phyloP scores from a whole-genome alignment of 1,140 invertebrate genomes.

The Drosophila hydei region DNA sequence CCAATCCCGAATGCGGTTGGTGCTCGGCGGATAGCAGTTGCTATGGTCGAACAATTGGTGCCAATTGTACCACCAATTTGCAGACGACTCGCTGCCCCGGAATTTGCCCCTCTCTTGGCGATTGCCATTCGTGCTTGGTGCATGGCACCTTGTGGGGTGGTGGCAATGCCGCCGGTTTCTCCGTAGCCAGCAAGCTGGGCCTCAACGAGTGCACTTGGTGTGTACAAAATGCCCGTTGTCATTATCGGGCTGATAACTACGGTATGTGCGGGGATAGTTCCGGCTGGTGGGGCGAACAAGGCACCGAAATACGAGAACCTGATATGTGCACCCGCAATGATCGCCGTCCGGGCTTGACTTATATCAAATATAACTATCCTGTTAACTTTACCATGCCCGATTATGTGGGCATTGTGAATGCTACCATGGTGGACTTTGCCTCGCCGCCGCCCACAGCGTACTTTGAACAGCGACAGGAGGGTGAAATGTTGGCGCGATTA shows the following conservation, averaged over 20 bases:
- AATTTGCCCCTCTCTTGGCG: conserved; percentile 92
- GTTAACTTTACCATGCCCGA: conserved; percentile 94
- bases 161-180: conserved; percentile 85
- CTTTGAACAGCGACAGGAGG: conserved; percentile 87
- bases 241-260: conserved; percentile 93
- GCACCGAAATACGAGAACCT: conserved; percentile 90
- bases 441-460: conserved; percentile 87
- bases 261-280: conserved; percentile 92
- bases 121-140: conserved; percentile 95
- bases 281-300: conserved; percentile 95
- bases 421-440: conserved; percentile 91
- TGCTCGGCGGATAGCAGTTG: conserved; percentile 93
- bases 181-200: conserved; percentile 90
- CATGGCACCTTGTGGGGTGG: conserved; percentile 85
- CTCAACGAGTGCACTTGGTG: conserved; percentile 95
- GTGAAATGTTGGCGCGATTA: conserved; percentile 90
- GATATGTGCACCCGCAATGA: conserved; percentile 92
- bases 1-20: conserved; percentile 97
- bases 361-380: conserved; percentile 93
- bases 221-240: conserved; percentile 95
- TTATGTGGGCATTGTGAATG: conserved; percentile 92
- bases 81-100: conserved; percentile 94
- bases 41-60: conserved; percentile 92
- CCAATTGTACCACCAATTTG: conserved; percentile 94
- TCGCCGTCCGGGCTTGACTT: conserved; percentile 93